A percentile compares a stretch with the other conserved stretches of the same genome.
phyloP scores from a whole-genome alignment of 2,113 vertebrate species.

The Ceyx melanurus region DNA sequence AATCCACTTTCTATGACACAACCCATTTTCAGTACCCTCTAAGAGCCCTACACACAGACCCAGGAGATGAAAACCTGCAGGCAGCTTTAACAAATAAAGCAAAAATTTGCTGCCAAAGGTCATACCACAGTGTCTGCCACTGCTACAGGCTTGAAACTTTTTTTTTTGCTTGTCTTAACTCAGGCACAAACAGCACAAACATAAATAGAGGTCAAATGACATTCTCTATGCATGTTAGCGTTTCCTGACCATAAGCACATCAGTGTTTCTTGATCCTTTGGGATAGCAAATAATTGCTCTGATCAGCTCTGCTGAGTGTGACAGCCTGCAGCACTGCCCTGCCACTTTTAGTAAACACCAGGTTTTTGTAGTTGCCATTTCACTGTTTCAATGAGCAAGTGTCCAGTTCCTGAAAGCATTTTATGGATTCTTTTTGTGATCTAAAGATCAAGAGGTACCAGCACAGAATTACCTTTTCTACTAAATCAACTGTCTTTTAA shows the following conservation, averaged over 20 bases:
- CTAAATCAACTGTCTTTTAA: background rate
- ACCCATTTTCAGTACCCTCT: background rate
- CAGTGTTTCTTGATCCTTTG: background rate
- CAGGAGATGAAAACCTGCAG: background rate
- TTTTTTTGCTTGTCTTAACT: background rate
- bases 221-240: background rate
- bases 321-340: background rate
- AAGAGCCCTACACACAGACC: background rate
- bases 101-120: background rate
- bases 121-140: background rate
- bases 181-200: background rate
- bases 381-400: background rate
- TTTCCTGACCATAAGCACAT: background rate
- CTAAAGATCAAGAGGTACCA: background rate
- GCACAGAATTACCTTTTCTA: background rate
- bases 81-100: background rate
- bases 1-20: background rate
- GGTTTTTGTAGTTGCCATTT: background rate
- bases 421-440: background rate
- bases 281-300: background rate
- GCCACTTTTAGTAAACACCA: background rate
- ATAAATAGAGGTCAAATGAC: background rate
- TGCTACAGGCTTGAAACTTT: background rate
- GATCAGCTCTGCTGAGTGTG: background rate
- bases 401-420: background rate